A percentile compares a stretch with the other conserved stretches of the same genome.
phyloP scores from a whole-genome alignment of 92 coral and sea anemone species.

The Nematostella vectensis region DNA sequence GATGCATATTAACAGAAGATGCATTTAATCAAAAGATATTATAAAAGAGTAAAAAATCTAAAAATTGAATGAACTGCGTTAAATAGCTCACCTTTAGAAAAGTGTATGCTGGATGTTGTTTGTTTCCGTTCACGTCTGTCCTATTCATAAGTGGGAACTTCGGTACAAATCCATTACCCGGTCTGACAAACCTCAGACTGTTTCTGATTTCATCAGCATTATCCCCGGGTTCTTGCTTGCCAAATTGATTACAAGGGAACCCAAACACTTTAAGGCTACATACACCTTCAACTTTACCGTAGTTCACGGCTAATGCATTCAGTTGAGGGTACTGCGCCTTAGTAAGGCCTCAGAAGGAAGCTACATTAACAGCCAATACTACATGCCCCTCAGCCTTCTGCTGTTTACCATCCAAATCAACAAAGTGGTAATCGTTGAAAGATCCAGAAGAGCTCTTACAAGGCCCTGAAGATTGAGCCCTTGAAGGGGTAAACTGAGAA shows the following conservation, averaged over 20 bases:
- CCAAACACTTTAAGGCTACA: slow-evolving; percentile 53
- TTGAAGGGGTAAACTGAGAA: too few species aligned
- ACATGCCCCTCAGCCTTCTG: slow-evolving; percentile 47
- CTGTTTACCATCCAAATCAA: too few species aligned
- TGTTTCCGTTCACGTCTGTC: slow-evolving; percentile 67
- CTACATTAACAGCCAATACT: slow-evolving; percentile 49
- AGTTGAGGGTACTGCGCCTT: slow-evolving; percentile 43
- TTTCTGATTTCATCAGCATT: slow-evolving; percentile 56
- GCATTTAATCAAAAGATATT: too few species aligned
- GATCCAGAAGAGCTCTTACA: too few species aligned
- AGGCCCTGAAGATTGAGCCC: too few species aligned
- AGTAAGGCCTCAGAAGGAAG: slow-evolving; percentile 70
- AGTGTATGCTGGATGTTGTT: slow-evolving; percentile 58
- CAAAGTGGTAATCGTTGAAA: too few species aligned
- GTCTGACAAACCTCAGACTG: slow-evolving; percentile 65
- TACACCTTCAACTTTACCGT: slow-evolving; percentile 4
- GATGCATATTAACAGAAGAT: too few species aligned
- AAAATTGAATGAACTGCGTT: too few species aligned
- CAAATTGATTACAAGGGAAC: slow-evolving; percentile 78
- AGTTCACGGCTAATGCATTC: slow-evolving; percentile 48
- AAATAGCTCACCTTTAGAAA: slow-evolving; percentile 68
- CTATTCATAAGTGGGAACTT: slow-evolving; percentile 46
- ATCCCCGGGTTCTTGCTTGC: slow-evolving; percentile 70
- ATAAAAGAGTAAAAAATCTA: too few species aligned
- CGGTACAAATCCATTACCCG: slow-evolving; percentile 70